Evolutionary conservation across 1,140 invertebrate species (phyloP).

Genomic region (Sycophaga agraensis): DNA sequence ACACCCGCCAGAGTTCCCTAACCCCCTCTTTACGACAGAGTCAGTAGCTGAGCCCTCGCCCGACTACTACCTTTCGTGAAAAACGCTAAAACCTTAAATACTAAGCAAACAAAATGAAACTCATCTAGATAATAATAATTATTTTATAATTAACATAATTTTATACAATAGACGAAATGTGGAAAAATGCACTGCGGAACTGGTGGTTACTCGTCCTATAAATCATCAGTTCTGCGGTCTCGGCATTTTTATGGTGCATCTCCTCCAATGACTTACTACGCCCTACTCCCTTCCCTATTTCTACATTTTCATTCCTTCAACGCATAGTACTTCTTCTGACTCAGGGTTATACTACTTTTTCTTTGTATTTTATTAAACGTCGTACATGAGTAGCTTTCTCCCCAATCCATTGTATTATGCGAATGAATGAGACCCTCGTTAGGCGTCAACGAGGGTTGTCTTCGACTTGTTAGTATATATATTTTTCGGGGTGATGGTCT

Average conservation of each 20-base stretch:
- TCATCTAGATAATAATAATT: constrained; percentile 34
- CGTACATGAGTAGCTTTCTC: constrained; percentile 18
- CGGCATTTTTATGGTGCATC: constrained; percentile 51
- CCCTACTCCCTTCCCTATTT: constrained; percentile 30
- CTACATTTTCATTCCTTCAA: constrained; percentile 20
- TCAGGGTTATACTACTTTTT: constrained; percentile 36
- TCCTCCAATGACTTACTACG: constrained; percentile 53
- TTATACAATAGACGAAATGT: constrained; percentile 31
- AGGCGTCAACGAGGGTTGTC: constrained; percentile 28
- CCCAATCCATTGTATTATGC: not conserved
- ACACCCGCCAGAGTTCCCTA: constrained; percentile 92
- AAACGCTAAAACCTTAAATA: constrained; percentile 3
- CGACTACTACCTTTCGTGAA: constrained; percentile 70
- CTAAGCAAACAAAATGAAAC: not conserved
- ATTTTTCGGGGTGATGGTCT: constrained; percentile 48
- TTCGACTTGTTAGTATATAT: constrained; percentile 23
- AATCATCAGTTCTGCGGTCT: constrained; percentile 34
- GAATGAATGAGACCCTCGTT: constrained; percentile 12
- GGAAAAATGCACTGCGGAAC: constrained; percentile 47
- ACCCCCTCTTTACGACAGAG: constrained; percentile 85
- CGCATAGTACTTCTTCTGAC: constrained; percentile 19
- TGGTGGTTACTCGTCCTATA: constrained; percentile 41
- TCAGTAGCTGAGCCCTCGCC: constrained; percentile 76
- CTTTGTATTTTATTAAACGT: constrained; percentile 18
- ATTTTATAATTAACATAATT: constrained; percentile 44